Evolutionary conservation across 1,140 invertebrate species (phyloP).

Genomic region (Coelopa frigida): DNA sequence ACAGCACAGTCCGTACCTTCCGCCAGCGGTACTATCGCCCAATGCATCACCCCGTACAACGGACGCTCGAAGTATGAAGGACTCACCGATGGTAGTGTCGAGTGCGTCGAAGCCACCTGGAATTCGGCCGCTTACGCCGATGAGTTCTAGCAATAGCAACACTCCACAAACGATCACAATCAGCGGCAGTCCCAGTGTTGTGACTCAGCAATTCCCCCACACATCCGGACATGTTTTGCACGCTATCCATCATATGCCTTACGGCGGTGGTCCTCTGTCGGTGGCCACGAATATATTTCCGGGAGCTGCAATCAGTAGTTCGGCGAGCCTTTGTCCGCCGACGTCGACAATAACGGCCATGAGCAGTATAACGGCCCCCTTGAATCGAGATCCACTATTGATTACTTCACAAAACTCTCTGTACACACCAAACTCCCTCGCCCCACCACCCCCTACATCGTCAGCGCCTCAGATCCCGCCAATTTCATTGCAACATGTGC

Average conservation of each 20-base stretch:
- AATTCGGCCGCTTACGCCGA: conserved; percentile 29
- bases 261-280: conserved; percentile 44
- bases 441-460: background rate
- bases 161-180: background rate
- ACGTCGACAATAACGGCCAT: too few relatives aligned
- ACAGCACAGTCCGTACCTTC: conserved; percentile 59
- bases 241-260: conserved; percentile 18
- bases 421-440: too few relatives aligned
- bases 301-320: conserved; percentile 6
- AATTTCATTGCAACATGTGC: background rate
- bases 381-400: background rate
- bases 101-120: conserved; percentile 11
- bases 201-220: background rate
- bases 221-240: background rate
- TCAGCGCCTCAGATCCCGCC: background rate
- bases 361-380: background rate
- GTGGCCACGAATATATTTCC: background rate
- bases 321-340: background rate
- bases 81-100: conserved; percentile 46
- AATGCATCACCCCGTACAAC: conserved; percentile 57
- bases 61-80: conserved; percentile 50
- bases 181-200: background rate
- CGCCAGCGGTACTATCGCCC: conserved; percentile 53
- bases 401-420: too few relatives aligned
- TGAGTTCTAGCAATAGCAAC: conserved; percentile 16